phyloP scores from a whole-genome alignment of 2,888 invertebrate species.

The Rhogogaster chlorosoma region DNA sequence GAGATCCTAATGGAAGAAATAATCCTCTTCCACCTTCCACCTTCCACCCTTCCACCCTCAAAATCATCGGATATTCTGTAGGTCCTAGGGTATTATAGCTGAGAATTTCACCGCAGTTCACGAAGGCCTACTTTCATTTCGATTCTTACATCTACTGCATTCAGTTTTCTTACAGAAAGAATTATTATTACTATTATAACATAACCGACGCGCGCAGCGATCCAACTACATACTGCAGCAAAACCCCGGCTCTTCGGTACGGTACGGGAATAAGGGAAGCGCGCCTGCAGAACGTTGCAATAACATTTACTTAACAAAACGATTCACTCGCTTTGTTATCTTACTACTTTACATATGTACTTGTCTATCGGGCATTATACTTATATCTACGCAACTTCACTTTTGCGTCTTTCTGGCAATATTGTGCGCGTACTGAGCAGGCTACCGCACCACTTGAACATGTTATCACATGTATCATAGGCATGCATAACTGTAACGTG shows the following conservation, averaged over 20 bases:
- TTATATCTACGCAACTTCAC: neutral
- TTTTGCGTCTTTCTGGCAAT: neutral
- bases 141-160: neutral
- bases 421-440: no score
- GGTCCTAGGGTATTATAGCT: no score
- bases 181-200: neutral
- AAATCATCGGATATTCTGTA: no score
- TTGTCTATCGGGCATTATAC: neutral
- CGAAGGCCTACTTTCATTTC: neutral
- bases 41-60: no score
- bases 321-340: neutral
- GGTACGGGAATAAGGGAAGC: neutral
- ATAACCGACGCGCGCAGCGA: neutral
- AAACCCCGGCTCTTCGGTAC: neutral
- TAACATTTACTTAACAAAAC: conserved; percentile 7
- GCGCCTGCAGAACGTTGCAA: neutral
- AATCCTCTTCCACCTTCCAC: no score
- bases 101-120: neutral
- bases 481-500: neutral
- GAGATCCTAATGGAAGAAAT: no score
- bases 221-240: neutral
- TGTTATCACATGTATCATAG: no score
- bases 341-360: neutral
- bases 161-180: neutral
- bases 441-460: no score